Evolutionary conservation across 1,140 invertebrate genomes (phyloP), one percentile per base, ranked within the genome.

Genomic region (Sycophila sp.): DNA sequence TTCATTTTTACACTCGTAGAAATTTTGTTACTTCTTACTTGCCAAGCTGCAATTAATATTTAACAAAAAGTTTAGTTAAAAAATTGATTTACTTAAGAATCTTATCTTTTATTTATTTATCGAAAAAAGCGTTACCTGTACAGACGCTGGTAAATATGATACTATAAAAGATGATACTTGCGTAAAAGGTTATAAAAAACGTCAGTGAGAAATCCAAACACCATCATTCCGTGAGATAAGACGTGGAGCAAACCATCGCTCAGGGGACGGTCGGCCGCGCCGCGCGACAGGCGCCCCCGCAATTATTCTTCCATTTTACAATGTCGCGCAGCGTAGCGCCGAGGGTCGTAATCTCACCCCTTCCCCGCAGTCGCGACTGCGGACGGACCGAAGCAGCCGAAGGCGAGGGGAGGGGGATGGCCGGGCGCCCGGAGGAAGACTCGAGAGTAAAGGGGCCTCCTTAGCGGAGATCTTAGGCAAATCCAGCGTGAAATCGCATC

Each of bases 401-500:
- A 51, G 15, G 62, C 8, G 8, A 11, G 10, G 24, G 13, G 26
- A 28, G 62, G 24, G 34, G 45, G 24, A 24, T 47, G 19, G 42
- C 15, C n/a, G 28, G 17, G 49, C 45, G 11, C 8, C 10, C 17
- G 24, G 36, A 28, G 38, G 32, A n/a, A n/a, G n/a, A n/a, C n/a
- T n/a, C n/a, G n/a, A 47, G 34, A 64, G 62, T 38, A 55, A 69
- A 75, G 73, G 76, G 80, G 77, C n/a, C 82, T 86, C 82, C 84
- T 86, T 86, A 83, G 78, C 79, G 79, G 76, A 85, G 83, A 86
- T 85, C 84, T 86, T 86, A 85, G 79, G 83, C 78, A 86, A 86
- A 86, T 86, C 85, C 85, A 81, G 81, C 85, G 81, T 86, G 83
- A 86, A 86, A 86, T 86, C 85, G 82, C 79, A 85, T 86, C 85